Conservation (phyloP, 2,888 invertebrate species). For the Oxycera nigricornis region DNA sequence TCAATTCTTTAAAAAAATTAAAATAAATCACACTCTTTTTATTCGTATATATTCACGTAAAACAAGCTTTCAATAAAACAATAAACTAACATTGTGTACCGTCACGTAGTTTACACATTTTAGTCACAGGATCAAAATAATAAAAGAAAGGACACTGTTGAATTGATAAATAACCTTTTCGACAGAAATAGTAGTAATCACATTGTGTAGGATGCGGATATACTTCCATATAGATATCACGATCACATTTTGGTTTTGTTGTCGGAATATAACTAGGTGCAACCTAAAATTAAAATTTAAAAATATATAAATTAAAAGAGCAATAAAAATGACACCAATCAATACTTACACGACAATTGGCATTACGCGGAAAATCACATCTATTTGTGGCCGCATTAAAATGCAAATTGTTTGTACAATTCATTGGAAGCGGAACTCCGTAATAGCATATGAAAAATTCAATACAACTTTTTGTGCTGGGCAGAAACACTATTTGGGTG, state of each 20-base stretch:
- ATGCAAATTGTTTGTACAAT: conserved; percentile 54
- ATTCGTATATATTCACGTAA: no score
- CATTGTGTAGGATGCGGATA: conserved; percentile 57
- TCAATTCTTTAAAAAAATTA: no score
- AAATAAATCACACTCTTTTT: no score
- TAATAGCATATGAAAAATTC: conserved; percentile 57
- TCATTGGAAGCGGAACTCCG: conserved; percentile 52
- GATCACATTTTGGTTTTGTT: conserved; percentile 50
- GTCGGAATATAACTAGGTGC: neutral
- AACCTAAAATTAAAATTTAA: neutral
- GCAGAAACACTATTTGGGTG: conserved; percentile 51
- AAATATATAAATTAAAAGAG: neutral
- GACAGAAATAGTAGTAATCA: conserved; percentile 57
- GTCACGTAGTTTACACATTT: conserved; percentile 49
- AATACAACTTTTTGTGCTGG: conserved; percentile 53
- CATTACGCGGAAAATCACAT: conserved; percentile 56
- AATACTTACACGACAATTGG: conserved; percentile 53
- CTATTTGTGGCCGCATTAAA: conserved; percentile 53
- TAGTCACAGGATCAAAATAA: conserved; percentile 56
- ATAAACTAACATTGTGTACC: neutral
- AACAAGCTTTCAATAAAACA: no score
- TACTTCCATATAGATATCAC: conserved; percentile 50
- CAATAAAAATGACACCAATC: neutral
- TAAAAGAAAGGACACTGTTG: conserved; percentile 58
- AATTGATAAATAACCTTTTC: conserved; percentile 55